Base-by-base conservation (phyloP, 2,113 vertebrate species). In the Ophthalmolycus amberensis region DNA sequence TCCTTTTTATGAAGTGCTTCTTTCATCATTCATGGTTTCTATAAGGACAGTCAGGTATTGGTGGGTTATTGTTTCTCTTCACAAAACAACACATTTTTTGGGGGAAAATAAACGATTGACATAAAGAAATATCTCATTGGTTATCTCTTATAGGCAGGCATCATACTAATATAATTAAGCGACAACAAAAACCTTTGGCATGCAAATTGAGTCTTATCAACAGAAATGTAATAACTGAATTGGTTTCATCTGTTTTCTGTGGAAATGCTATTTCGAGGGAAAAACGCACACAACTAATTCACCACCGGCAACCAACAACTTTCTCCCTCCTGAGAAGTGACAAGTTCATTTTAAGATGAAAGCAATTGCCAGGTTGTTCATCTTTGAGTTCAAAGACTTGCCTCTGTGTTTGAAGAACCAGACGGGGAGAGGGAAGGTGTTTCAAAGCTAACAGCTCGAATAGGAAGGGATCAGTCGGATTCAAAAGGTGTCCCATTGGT, bases 331-430 rank as follows among this genome's bases (percentile, higher is more conserved):
- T 8, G 48, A 75, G 71, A 77, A 88, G 75, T 82, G 54, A 37
- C 40, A 34, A 9, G 59, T 60, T 64, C 11, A 82, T 88, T 78
- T 32, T 64, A 73, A 79, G 87, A 88, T 89, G 71, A 89, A 89
- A 85, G 75, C 67, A 6, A 29, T 12, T 3, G 22, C 25, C 40
- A 75, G 64, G 64, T 60, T 59, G 62, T 80, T 78, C 85, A 79
- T 75, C 74, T 70, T 58, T 0, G 63, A 82, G 77, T 88, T 92
- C 85, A 89, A 90, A 93, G 82, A 27, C 77, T 69, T 38, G 18
- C 10, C 11, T 72, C 75, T 52, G 50, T 79, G 74, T 85, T 84
- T 89, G 88, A 88, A 79, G 71, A 80, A 40, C 73, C 2, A 34
- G 54, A 65, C 5, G 22, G 29, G 29, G 18, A 11, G 73, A 65